phyloP scores from a whole-genome alignment of 2,888 invertebrate species.

The Philaethria dido region DNA sequence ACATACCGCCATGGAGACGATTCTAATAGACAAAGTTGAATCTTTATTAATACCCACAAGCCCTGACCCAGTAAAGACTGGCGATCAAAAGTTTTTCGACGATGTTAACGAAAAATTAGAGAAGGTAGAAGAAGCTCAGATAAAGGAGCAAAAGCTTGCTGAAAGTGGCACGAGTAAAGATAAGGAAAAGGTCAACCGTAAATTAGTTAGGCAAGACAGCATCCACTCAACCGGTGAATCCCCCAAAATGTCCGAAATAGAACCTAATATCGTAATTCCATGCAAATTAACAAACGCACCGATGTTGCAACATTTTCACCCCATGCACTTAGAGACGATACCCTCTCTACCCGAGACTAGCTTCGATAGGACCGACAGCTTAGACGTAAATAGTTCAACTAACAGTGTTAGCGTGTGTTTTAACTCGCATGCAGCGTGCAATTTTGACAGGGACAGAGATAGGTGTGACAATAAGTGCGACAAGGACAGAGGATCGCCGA shows the following conservation, averaged over 20 bases:
- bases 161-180: slow-evolving; percentile 35
- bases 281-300: slow-evolving; percentile 60
- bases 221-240: slow-evolving; percentile 60
- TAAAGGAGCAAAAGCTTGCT: slow-evolving; percentile 38
- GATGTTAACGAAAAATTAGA: slow-evolving; percentile 71
- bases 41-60: slow-evolving; percentile 69
- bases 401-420: slow-evolving; percentile 80
- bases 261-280: slow-evolving; percentile 54
- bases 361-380: slow-evolving; percentile 62
- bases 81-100: slow-evolving; percentile 68
- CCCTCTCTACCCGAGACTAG: slow-evolving; percentile 72
- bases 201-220: slow-evolving; percentile 69
- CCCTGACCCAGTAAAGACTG: slow-evolving; percentile 57
- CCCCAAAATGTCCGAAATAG: slow-evolving; percentile 68
- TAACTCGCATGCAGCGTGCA: slow-evolving; percentile 83
- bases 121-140: slow-evolving; percentile 62
- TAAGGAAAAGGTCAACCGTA: slow-evolving; percentile 51
- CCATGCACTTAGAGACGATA: slow-evolving; percentile 72
- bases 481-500: slow-evolving; percentile 70
- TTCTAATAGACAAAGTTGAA: slow-evolving; percentile 81
- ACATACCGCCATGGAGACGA: slow-evolving; percentile 83
- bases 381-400: slow-evolving; percentile 67
- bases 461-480: slow-evolving; percentile 55
- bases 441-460: slow-evolving; percentile 73
- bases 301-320: slow-evolving; percentile 69